Evolutionary conservation across 2,888 invertebrate genomes (phyloP).

Genomic region (Mesodorylaimus sp.): DNA sequence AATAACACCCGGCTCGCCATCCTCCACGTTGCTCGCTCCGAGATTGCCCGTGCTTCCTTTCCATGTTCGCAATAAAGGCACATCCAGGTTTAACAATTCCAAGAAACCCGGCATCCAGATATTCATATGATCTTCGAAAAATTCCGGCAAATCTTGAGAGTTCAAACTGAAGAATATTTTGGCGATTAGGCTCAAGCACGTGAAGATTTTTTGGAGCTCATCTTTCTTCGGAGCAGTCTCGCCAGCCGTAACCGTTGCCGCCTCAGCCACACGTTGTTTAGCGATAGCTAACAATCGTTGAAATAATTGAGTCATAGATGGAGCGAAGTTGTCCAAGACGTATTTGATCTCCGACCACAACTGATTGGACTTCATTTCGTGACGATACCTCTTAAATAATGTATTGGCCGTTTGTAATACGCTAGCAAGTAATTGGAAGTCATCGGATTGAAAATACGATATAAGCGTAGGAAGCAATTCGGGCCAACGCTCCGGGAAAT

Average conservation of each 20-base stretch:
- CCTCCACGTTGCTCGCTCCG: slow-evolving; percentile 36
- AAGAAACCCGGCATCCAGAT: slow-evolving; percentile 85
- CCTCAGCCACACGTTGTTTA: slow-evolving; percentile 38
- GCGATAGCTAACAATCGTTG: slow-evolving; percentile 41
- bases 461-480: slow-evolving; percentile 80
- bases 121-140: slow-evolving; percentile 54
- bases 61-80: slow-evolving; percentile 11
- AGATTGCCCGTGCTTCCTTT: not conserved
- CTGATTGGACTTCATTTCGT: slow-evolving; percentile 79
- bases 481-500: slow-evolving; percentile 93
- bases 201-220: slow-evolving; percentile 66
- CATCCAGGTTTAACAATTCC: slow-evolving; percentile 45
- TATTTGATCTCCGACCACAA: slow-evolving; percentile 93
- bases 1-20: slow-evolving; percentile 66
- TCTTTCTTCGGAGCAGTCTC: slow-evolving; percentile 57
- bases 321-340: slow-evolving; percentile 77
- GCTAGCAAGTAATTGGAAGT: slow-evolving; percentile 84
- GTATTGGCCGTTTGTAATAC: slow-evolving; percentile 86
- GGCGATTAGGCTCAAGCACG: slow-evolving; percentile 64
- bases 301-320: slow-evolving; percentile 76
- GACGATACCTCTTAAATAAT: slow-evolving; percentile 76
- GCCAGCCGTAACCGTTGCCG: slow-evolving; percentile 59
- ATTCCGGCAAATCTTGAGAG: slow-evolving; percentile 92
- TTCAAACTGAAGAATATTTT: slow-evolving; percentile 94
- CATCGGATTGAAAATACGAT: slow-evolving; percentile 50